These are phyloP conservation scores for Horisme vitalbata DNA, from an alignment of 2,888 invertebrate genomes.

Conservation along the genomic window DNA sequence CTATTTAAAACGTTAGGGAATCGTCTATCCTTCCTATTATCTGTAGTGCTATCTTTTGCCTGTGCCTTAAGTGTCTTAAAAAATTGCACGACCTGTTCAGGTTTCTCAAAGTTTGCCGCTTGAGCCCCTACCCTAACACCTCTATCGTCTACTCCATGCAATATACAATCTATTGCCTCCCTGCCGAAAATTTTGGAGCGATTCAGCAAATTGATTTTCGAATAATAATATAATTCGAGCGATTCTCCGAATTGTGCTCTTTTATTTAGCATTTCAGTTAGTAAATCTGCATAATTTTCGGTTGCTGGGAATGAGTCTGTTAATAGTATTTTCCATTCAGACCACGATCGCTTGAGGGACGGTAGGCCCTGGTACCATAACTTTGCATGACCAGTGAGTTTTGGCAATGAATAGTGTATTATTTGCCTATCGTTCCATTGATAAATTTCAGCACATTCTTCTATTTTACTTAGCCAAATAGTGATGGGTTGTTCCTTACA, in stretches of 20 bases:
- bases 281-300: slow-evolving; percentile 20
- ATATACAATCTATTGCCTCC: not conserved
- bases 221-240: slow-evolving; percentile 2
- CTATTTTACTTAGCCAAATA: slow-evolving; percentile 11
- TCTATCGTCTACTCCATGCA: slow-evolving; percentile 5
- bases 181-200: not conserved
- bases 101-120: not conserved
- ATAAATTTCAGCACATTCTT: slow-evolving; percentile 12
- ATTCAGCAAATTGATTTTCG: slow-evolving; percentile 1
- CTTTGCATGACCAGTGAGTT: slow-evolving; percentile 28
- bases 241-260: not conserved
- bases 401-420: slow-evolving; percentile 26
- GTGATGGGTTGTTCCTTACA: slow-evolving; percentile 7
- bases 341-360: slow-evolving; percentile 11
- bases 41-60: no score
- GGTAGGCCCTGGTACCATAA: slow-evolving; percentile 33
- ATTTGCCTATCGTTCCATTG: slow-evolving; percentile 14
- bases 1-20: no score
- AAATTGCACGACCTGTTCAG: not conserved
- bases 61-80: not conserved
- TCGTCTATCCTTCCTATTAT: no score
- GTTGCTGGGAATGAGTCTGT: slow-evolving; percentile 14
- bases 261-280: slow-evolving; percentile 15
- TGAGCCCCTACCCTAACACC: slow-evolving; percentile 1
- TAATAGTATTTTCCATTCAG: slow-evolving; percentile 14